Base-by-base conservation (phyloP, 2,113 vertebrate genomes). In the Epinephelus lanceolatus region DNA sequence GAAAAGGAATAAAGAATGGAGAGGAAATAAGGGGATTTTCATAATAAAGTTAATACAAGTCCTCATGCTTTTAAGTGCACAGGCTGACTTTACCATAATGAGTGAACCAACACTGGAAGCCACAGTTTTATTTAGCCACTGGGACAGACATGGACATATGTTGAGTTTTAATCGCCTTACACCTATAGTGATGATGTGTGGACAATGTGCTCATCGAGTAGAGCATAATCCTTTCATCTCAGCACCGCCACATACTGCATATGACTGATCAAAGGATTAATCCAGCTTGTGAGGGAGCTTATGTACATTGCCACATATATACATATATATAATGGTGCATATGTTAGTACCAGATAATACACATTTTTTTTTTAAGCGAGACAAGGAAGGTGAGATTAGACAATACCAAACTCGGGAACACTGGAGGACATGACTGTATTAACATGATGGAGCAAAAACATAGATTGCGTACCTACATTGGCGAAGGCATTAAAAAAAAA, bases 11-110 rank as follows among this genome's bases (percentile, higher is more conserved):
- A 53, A 61, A 78, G 23, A 40, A 75, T 25, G 42, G 7, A 65
- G 5, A 67, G 59, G 12, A 81, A 77, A 86, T 80, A 70, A 59
- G 55, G 25, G 66, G 56, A 49, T 59, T 83, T 66, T 65, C 21
- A 62, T 62, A 33, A 23, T 51, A 27, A 53, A 37, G 33, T 71
- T 59, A 30, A 71, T 14, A 45, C 17, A 73, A 37, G n/a, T 45
- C 42, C 9, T 59, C 2, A 4, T 57, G 78, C 73, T 78, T 73
- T 45, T 45, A 68, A 59, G 23, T 5, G 13, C 68, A 61, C 42
- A 15, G 27, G 73, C 17, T 53, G 15, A 67, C 27, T 66, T 59
- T 21, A 56, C 19, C 10, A 45, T 49, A 70, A 69, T 61, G n/a
- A 49, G 3, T 14, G 13, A 33, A 57, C 10, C 11, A 52, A 27